Evolutionary conservation across 1,140 invertebrate genomes (phyloP).

Genomic region (Leptoteleia sp.): DNA sequence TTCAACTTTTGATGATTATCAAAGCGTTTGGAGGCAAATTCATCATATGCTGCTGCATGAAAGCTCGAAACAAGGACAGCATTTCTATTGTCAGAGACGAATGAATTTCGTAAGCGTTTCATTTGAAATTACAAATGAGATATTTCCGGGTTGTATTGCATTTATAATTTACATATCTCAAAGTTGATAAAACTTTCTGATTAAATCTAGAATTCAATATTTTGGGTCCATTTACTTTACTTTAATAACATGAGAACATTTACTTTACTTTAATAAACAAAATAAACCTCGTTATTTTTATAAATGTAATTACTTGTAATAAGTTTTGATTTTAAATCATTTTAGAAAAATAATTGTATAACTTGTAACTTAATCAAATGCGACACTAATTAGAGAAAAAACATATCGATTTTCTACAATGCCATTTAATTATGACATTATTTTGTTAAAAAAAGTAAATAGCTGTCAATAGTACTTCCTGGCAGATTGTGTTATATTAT

Average conservation of each 20-base stretch:
- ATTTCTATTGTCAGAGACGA: constrained; percentile 49
- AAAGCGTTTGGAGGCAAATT: constrained; percentile 22
- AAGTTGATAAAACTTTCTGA: constrained; percentile 6
- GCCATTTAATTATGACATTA: too few relatives aligned
- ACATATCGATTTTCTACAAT: constrained; percentile 23
- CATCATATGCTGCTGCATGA: constrained; percentile 28
- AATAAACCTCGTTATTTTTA: too few relatives aligned
- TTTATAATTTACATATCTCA: constrained; percentile 50
- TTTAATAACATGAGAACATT: too few relatives aligned
- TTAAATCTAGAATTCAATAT: background rate
- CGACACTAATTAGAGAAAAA: too few relatives aligned
- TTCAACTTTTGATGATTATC: constrained; percentile 9
- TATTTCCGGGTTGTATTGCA: constrained; percentile 33
- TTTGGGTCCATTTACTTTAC: too few relatives aligned
- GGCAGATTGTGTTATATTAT: too few relatives aligned
- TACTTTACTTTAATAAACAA: too few relatives aligned
- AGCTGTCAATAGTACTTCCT: too few relatives aligned
- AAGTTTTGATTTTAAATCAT: too few relatives aligned
- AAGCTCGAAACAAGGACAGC: constrained; percentile 40
- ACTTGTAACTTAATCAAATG: too few relatives aligned
- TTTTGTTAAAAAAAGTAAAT: constrained; percentile 3
- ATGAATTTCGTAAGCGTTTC: constrained; percentile 63
- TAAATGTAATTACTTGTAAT: too few relatives aligned
- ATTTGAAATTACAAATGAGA: constrained; percentile 40
- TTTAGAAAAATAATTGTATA: too few relatives aligned